Evolutionary conservation across 2,797 vertebrate genomes (phyloP).

Genomic region (Mormyrus hasselquistii): DNA sequence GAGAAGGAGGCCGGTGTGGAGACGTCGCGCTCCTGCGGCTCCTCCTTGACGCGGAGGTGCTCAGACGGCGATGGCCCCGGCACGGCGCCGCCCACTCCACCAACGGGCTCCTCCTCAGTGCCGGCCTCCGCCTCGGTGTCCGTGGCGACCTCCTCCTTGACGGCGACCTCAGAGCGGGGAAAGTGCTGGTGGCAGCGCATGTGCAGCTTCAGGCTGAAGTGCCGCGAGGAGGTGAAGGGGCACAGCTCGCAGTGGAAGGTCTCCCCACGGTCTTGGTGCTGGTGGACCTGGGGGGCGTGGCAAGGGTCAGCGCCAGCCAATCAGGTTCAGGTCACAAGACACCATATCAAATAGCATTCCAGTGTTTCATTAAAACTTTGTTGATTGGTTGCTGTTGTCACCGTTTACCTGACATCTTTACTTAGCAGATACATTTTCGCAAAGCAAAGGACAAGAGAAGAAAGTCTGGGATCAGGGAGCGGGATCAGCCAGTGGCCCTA

Average conservation of each 20-base stretch:
- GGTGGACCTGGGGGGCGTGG: constrained; percentile 78
- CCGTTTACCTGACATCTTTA: not conserved
- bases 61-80: constrained; percentile 65
- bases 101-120: constrained; percentile 67
- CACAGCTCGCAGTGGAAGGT: constrained; percentile 98
- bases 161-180: constrained; percentile 89
- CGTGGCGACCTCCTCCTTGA: constrained; percentile 91
- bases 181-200: constrained; percentile 99
- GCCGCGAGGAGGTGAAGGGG: constrained; percentile 97
- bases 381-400: not conserved
- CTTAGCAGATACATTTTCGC: not conserved
- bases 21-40: constrained; percentile 81
- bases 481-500: no score
- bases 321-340: not conserved
- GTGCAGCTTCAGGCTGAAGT: constrained; percentile 99
- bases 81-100: constrained; percentile 55
- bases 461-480: no score
- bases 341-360: not conserved
- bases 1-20: constrained; percentile 74
- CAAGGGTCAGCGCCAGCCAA: not conserved
- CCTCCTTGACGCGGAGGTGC: constrained; percentile 87
- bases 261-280: constrained; percentile 98
- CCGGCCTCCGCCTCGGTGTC: constrained; percentile 83
- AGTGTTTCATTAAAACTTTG: not conserved
- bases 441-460: not conserved